Evolutionary conservation across 2,888 invertebrate genomes (phyloP), one percentile per base, ranked within the genome.

Genomic region (Campoplex nolae): DNA sequence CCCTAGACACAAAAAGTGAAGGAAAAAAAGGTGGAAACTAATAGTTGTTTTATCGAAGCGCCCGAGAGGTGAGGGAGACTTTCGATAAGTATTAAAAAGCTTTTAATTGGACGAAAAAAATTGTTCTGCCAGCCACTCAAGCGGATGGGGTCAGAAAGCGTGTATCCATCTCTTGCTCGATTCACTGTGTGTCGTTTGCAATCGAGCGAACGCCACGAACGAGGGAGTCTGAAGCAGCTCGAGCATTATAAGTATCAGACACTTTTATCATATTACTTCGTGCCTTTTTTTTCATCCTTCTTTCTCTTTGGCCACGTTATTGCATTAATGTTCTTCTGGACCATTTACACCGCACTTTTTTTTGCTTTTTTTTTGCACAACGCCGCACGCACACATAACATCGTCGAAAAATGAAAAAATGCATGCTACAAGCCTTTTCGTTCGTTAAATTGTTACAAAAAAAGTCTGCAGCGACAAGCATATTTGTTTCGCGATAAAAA

Each of bases 31-130:
- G 38, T 13, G 35, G 28, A 75, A 75, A 62, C 62, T 62, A 58
- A 67, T 73, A 80, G 73, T 83, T 79, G 42, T 13, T 13, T 48
- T 18, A 76, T 76, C 65, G 71, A 58, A 42, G 65, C 65, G 45
- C 32, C 56, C 54, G 45, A 32, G 13, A 32, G 51, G 38, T 42
- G 65, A 51, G 16, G 38, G 73, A 62, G 56, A 68, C 76, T 70
- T 68, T 51, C 71, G 84, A 88, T 92, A 91, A 90, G 89, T 89
- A 91, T 90, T 90, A 92, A 91, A 91, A 91, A 77, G 90, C 89
- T 89, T 89, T 89, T 92, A 92, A 92, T 91, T 92, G 86, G 88
- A 92, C 92, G 91, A 90, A 85, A 88, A 51, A 90, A 89, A 89
- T 84, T 88, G 88, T 84, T 91, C 91, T 89, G 92, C 90, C 90